Evolutionary conservation across 1,140 invertebrate genomes (phyloP), one percentile per base, ranked within the genome.

Genomic region (Lysiphlebus fabarum): DNA sequence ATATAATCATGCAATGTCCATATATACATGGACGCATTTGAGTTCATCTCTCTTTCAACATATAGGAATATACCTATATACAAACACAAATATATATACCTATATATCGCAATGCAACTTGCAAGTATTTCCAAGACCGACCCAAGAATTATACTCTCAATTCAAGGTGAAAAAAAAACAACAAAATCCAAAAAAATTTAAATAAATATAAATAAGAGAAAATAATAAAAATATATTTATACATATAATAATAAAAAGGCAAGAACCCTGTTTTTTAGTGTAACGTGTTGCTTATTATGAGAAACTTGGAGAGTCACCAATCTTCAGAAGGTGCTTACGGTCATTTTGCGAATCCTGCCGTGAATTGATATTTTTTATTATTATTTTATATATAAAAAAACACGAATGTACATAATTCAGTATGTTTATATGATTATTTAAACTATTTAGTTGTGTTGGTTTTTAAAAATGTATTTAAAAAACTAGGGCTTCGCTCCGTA

Each of bases 351-450:
- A 53, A 59, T 64, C 62, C 59, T 53, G 59, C 53, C 47, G 62
- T 53, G 62, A 61, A 64, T 64, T 64, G 62, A 64, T 61, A 59
- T 53, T 61, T 64, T 64, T 59, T 59, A 61, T 61, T 61, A n/a
- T n/a, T n/a, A 26, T 26, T 2, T 26, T 26, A 26, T 26, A 26
- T 1, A 26, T 0, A 26, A 26, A 26, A 26, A 26, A 4, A 26
- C 17, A 26, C 17, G 17, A 26, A 26, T 26, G 1, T 26, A 26
- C 17, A 1, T 26, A n/a, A n/a, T n/a, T n/a, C n/a, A n/a, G n/a
- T 26, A 26, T 2, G 17, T 26, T 26, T 26, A 26, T 26, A 26
- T 26, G 17, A 26, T 26, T 4, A 26, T 26, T 26, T 26, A 1
- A 26, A 26, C 17, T 26, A 26, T 1, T 2, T 4, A 26, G 2